phyloP scores from a whole-genome alignment of 2,888 invertebrate species.

The Parthenolecanium corni region DNA sequence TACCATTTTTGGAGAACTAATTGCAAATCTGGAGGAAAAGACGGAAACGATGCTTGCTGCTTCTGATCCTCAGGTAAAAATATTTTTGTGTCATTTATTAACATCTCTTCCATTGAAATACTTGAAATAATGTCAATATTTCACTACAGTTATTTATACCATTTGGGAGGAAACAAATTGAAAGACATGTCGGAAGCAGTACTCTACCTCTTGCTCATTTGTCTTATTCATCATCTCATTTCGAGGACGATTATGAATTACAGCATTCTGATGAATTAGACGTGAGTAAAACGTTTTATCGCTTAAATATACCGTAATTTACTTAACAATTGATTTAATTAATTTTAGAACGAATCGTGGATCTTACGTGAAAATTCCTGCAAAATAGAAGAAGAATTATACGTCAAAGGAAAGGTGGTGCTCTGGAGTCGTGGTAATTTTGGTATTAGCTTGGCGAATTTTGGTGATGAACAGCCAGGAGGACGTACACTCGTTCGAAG shows the following conservation, averaged over 20 bases:
- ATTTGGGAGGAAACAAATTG: constrained; percentile 62
- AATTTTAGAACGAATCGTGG: constrained; percentile 42
- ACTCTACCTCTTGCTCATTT: constrained; percentile 6
- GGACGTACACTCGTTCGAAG: constrained; percentile 45
- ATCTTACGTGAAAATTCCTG: constrained; percentile 46
- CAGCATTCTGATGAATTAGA: background rate
- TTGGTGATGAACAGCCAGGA: constrained; percentile 31
- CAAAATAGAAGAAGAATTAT: constrained; percentile 69
- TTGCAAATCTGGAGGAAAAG: constrained; percentile 72
- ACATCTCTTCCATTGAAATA: too few species aligned
- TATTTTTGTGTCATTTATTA: background rate
- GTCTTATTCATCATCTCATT: constrained; percentile 7
- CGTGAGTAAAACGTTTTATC: background rate
- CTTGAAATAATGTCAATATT: constrained; percentile 1
- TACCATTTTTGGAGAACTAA: background rate
- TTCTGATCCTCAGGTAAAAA: constrained; percentile 68
- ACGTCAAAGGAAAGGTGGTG: constrained; percentile 70
- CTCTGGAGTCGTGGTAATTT: constrained; percentile 48
- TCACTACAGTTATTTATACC: constrained; percentile 67
- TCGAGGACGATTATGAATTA: constrained; percentile 7
- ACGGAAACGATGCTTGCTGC: constrained; percentile 76
- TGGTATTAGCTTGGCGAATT: constrained; percentile 32
- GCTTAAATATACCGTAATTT: background rate
- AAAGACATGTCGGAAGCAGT: constrained; percentile 24
- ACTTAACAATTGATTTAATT: constrained; percentile 3